Percentiles rank a stretch among this genome's conserved stretches.
Conservation (phyloP, 2,797 vertebrate species). For the Dallia pectoralis region DNA sequence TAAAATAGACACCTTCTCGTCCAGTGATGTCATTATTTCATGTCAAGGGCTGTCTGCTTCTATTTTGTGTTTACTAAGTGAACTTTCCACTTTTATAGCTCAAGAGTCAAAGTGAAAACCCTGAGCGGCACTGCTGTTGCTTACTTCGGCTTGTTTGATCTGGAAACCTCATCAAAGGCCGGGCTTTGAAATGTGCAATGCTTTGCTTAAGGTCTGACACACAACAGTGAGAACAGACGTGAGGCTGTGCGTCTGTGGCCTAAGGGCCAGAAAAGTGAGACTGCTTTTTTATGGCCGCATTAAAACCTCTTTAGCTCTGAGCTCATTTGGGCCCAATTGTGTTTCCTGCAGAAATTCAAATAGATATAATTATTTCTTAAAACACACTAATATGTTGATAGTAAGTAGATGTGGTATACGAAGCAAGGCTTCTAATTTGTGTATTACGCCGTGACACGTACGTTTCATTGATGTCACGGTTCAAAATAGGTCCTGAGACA, state of each 20-base stretch:
- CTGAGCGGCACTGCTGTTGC: conserved; percentile 17
- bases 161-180: conserved; percentile 35
- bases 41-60: conserved; percentile 9
- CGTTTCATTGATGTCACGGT: neutral
- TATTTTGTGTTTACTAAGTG: conserved; percentile 12
- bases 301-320: neutral
- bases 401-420: neutral
- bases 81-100: conserved; percentile 5
- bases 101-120: conserved; percentile 18
- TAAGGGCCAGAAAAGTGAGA: conserved; percentile 8
- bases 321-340: neutral
- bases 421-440: neutral
- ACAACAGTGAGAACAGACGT: conserved; percentile 31
- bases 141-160: conserved; percentile 42
- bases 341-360: neutral
- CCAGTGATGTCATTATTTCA: conserved; percentile 29
- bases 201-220: conserved; percentile 8
- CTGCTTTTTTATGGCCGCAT: neutral
- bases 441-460: neutral
- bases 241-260: conserved; percentile 31
- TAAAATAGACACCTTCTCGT: conserved; percentile 30
- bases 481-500: neutral
- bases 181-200: conserved; percentile 4
- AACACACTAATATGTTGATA: neutral
- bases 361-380: neutral